Base-by-base conservation (phyloP, 2,888 invertebrate genomes). In the Cephus nigrinus region DNA sequence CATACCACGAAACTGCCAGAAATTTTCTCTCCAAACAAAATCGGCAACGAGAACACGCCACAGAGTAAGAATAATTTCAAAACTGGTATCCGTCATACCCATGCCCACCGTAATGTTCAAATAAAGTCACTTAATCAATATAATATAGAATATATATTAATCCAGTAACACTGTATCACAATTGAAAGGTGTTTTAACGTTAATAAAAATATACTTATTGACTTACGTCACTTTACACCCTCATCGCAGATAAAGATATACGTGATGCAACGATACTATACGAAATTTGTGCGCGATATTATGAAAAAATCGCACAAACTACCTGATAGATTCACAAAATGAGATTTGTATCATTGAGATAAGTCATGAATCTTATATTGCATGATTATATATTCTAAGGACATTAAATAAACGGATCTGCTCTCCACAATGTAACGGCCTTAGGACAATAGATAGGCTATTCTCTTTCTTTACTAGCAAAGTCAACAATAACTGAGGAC, bases 31-130 rank as follows among this genome's bases (percentile, higher is more conserved):
- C 81, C 83, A 81, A 79, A 82, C 82, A 83, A 85, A 87, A 84
- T 85, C 84, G 84, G 85, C 84, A 82, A 85, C 86, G 86, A 86
- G 84, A 86, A 88, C 92, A 86, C 89, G 88, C 90, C 93, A 93
- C 88, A 93, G 92, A 86, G 92, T 93, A 88, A 92, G 92, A 87
- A 93, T 91, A 87, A 93, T 88, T 87, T 92, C 91, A 90, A 93
- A 93, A 91, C 93, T 93, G 87, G 93, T 92, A 89, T 93, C 93
- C 86, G 91, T 92, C 90, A 93, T 92, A 91, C 93, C 93, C 93
- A 93, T 93, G 85, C 88, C 90, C 86, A 85, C 84, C 71, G 68
- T 72, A 55, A 55, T 15, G 55, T 23, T 55, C 9, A 55, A 55
- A 55, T 55, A 55, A 40, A 40, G 23, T 55, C 55, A 55, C 23